A percentile compares a stretch with the other conserved stretches of the same genome.
These are phyloP conservation scores for Diabrotica undecimpunctata DNA, from an alignment of 1,140 invertebrate species.

Conservation along the genomic window DNA sequence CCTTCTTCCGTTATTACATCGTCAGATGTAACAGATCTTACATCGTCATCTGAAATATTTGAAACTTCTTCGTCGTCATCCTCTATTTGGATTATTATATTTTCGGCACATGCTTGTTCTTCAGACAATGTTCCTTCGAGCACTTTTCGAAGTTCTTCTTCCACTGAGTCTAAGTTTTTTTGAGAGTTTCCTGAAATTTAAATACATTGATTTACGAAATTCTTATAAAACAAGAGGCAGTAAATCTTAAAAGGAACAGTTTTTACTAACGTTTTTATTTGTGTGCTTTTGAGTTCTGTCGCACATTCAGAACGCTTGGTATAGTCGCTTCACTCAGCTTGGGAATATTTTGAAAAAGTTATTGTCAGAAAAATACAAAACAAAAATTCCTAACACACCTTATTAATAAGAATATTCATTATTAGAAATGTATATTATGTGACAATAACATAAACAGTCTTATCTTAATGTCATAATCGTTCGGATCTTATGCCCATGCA, in stretches of 20 bases:
- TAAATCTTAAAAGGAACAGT: conserved; percentile 16
- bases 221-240: conserved; percentile 6
- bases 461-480: no score
- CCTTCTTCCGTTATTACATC: conserved; percentile 16
- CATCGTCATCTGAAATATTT: not conserved
- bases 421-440: no score
- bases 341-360: not conserved
- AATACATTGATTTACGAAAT: not conserved
- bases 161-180: conserved; percentile 6
- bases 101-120: conserved; percentile 17
- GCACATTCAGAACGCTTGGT: not conserved
- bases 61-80: conserved; percentile 15
- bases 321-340: not conserved
- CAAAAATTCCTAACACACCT: no score
- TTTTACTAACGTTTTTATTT: conserved; percentile 5
- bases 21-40: conserved; percentile 25
- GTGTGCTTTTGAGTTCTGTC: not conserved
- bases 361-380: no score
- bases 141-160: conserved; percentile 28
- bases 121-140: conserved; percentile 23
- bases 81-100: conserved; percentile 24
- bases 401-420: no score
- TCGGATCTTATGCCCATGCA: no score
- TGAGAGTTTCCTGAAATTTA: conserved; percentile 6
- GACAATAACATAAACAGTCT: no score